Evolutionary conservation across 2,113 vertebrate genomes (phyloP).

Genomic region (Archocentrus centrarchus): DNA sequence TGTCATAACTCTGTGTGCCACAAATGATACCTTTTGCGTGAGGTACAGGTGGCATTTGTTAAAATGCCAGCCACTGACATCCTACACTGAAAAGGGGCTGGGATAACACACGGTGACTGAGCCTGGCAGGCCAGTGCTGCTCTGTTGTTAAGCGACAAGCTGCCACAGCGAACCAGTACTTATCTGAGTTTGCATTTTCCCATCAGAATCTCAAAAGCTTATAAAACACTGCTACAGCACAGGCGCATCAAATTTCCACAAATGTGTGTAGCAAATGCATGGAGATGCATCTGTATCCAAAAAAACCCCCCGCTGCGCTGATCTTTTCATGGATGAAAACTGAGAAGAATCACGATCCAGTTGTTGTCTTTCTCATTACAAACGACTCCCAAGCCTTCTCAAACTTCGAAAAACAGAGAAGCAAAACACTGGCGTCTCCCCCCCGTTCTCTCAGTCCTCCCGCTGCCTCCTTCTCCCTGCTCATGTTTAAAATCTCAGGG

Average conservation of each 20-base stretch:
- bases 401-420: conserved; percentile 46
- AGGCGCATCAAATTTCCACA: neutral
- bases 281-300: conserved; percentile 29
- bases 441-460: conserved; percentile 4
- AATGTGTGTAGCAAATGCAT: conserved; percentile 42
- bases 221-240: neutral
- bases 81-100: neutral
- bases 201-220: conserved; percentile 2
- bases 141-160: neutral
- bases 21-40: neutral
- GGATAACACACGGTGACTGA: neutral
- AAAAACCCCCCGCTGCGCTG: conserved; percentile 5
- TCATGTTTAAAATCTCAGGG: conserved; percentile 46
- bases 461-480: conserved; percentile 23
- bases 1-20: neutral
- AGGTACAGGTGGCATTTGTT: neutral
- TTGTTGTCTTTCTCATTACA: conserved; percentile 56
- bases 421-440: conserved; percentile 51
- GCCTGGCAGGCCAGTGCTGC: conserved; percentile 2
- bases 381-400: conserved; percentile 43
- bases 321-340: conserved; percentile 50
- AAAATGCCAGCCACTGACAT: neutral
- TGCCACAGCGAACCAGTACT: neutral
- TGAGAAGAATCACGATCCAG: conserved; percentile 33
- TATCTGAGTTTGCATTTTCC: conserved; percentile 12